Conservation (phyloP, 2,113 vertebrate genomes). For the Monopterus albus region DNA sequence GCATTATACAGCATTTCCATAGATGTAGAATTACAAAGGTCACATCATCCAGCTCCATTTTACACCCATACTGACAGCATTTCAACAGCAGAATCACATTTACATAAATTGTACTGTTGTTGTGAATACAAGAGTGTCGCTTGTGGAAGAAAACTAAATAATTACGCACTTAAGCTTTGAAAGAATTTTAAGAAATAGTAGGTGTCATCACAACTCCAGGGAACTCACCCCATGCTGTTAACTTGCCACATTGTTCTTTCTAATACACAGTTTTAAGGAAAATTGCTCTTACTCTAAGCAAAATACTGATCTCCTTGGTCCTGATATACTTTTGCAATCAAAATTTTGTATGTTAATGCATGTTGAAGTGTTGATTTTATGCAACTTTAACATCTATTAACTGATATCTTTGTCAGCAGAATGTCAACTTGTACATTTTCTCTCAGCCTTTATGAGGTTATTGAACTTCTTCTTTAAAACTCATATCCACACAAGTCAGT, state of each 20-base stretch:
- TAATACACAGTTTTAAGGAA: neutral
- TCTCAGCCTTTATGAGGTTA: too few species aligned
- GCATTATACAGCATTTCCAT: neutral
- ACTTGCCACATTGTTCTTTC: neutral
- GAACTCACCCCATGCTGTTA: neutral
- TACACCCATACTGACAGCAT: slow-evolving; percentile 3
- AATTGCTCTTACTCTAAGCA: too few species aligned
- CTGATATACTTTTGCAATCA: too few species aligned
- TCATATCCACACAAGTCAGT: too few species aligned
- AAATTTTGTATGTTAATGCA: too few species aligned
- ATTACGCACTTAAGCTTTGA: neutral
- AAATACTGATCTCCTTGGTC: too few species aligned
- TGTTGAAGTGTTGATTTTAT: too few species aligned
- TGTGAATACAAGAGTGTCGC: neutral
- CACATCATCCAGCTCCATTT: slow-evolving; percentile 1
- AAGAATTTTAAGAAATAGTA: neutral
- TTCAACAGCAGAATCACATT: neutral
- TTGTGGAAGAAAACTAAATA: neutral
- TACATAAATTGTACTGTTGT: neutral
- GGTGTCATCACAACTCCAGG: neutral
- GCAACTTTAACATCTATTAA: too few species aligned
- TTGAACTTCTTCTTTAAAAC: too few species aligned
- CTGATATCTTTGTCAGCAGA: too few species aligned
- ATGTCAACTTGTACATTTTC: too few species aligned
- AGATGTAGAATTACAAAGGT: slow-evolving; percentile 16